Base-by-base conservation (phyloP, 30 jellyfish, hydroid and myxozoan species). In the Chrysaora quinquecirrha region DNA sequence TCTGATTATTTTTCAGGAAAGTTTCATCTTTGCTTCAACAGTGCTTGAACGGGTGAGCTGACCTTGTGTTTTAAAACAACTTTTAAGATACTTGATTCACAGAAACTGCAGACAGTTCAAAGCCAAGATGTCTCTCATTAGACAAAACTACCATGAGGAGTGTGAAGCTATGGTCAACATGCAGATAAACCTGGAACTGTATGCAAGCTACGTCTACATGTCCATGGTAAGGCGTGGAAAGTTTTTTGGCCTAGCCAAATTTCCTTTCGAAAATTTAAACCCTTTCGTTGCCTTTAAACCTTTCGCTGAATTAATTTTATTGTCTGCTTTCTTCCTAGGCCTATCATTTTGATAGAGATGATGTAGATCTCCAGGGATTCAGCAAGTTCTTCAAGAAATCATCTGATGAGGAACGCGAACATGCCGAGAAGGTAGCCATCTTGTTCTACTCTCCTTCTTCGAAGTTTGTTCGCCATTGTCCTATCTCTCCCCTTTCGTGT, bases 361-460 rank as follows among this genome's bases (percentile, higher is more conserved):
- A 92, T 75, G 96, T 92, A 50, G 97, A 90, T 9, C 71, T 92
- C 86, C 79, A 80, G 21, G 96, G 96, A 22, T 86, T 86, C 50
- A 69, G 75, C 73, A 92, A 92, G 76, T 92, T 60, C 78, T 92
- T 92, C 92, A 92, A 86, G 89, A 35, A 92, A 19, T 75, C 90
- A 3, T 86, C 98, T 16, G 98, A 92, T 23, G 98, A 92, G 71
- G 98, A 92, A 54, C 86, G 98, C 2, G 98, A 92, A 69, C 98
- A 92, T 49, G 98, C 98, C 0, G 93, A 92, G 62, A 72, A 29
- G 96, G 71, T 20, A 58, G 71, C 71, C 71, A 58, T 58, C 11
- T n/a, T 21, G 30, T 58, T 58, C 33, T 58, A 3, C 9, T 58
- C 71, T 7, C 20, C 19, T 58, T 7, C 33, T 58, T 58, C 20